A percentile compares a stretch with the other conserved stretches of the same genome.
Conservation (phyloP, 2,113 vertebrate species). For the Arothron firmamentum region DNA sequence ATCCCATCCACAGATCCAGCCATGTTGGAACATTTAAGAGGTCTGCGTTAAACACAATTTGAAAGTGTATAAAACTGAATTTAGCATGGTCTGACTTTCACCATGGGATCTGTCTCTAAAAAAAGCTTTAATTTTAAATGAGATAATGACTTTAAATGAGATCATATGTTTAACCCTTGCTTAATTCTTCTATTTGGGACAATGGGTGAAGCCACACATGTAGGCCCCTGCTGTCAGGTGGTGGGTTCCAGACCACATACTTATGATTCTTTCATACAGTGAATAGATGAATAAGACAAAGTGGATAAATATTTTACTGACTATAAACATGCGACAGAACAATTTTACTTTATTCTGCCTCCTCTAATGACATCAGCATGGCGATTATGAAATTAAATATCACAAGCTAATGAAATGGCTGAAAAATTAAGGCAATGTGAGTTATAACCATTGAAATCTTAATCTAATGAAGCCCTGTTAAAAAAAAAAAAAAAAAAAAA, state of each 20-base stretch:
- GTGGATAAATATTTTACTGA: conserved; percentile 58
- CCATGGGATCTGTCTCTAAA: conserved; percentile 30
- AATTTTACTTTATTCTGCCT: conserved; percentile 14
- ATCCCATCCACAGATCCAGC: conserved; percentile 7
- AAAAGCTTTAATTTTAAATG: conserved; percentile 29
- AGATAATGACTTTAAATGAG: conserved; percentile 42
- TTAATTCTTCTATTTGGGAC: conserved; percentile 16
- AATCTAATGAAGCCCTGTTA: too few relatives aligned
- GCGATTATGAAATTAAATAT: neutral
- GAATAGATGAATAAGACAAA: conserved; percentile 55
- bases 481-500: too few relatives aligned
- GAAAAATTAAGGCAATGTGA: neutral
- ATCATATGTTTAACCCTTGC: conserved; percentile 28
- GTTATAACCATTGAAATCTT: too few relatives aligned
- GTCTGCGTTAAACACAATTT: conserved; percentile 38
- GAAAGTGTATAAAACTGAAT: conserved; percentile 48
- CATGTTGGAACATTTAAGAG: conserved; percentile 54
- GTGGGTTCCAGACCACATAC: conserved; percentile 18
- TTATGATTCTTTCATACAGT: conserved; percentile 50
- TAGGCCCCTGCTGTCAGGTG: conserved; percentile 38
- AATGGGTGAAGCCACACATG: conserved; percentile 29
- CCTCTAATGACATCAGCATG: conserved; percentile 1
- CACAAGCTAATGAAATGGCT: conserved; percentile 2
- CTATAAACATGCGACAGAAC: conserved; percentile 19
- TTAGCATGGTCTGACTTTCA: conserved; percentile 18